Conservation (phyloP, 2,797 vertebrate genomes). For the Coregonus ussuriensis region DNA sequence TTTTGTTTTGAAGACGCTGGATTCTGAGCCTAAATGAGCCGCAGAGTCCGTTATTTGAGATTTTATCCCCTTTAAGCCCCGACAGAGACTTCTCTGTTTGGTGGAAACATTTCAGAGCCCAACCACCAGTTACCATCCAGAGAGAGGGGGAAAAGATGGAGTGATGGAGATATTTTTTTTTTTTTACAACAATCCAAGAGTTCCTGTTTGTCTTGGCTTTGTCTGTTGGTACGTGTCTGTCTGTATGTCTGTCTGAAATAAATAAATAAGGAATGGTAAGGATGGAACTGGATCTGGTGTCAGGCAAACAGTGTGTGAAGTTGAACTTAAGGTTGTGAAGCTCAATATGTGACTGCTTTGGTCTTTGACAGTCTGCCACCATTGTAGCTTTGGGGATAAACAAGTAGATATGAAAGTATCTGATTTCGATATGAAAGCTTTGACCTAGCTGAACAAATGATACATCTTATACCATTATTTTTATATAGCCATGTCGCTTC, state of each 20-base stretch:
- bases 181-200: slow-evolving; percentile 53
- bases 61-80: slow-evolving; percentile 69
- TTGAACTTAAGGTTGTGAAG: not conserved
- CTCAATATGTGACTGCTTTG: not conserved
- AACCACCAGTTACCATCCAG: slow-evolving; percentile 58
- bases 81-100: slow-evolving; percentile 59
- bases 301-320: not conserved
- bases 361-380: not conserved
- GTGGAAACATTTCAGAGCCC: slow-evolving; percentile 73
- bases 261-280: not conserved
- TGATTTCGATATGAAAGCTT: not conserved
- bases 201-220: slow-evolving; percentile 72
- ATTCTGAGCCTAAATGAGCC: slow-evolving; percentile 74
- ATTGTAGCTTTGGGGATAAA: not conserved
- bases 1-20: slow-evolving; percentile 64
- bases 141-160: slow-evolving; percentile 26
- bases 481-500: not conserved
- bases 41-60: slow-evolving; percentile 72
- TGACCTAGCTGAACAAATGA: not conserved
- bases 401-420: not conserved
- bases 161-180: no score
- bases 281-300: slow-evolving; percentile 12
- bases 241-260: not conserved
- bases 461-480: no score
- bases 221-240: slow-evolving; percentile 46